Conservation (phyloP, 35 echinoderm and acorn worm species). For the Hemicentrotus pulcherrimus region DNA sequence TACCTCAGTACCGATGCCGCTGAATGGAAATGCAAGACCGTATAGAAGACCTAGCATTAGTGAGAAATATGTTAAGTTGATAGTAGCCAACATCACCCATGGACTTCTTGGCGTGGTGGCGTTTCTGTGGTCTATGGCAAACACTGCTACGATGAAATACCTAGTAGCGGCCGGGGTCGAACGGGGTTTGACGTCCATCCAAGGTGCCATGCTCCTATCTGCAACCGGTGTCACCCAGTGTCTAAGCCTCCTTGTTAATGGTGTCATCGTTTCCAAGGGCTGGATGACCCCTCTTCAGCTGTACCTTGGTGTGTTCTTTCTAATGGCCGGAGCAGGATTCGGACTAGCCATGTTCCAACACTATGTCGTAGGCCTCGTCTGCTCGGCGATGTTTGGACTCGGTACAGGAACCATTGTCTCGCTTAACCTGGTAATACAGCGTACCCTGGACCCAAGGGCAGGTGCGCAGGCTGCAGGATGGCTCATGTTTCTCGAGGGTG, state of each 20-base stretch:
- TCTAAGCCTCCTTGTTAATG: neutral
- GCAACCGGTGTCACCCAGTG: constrained; percentile 16
- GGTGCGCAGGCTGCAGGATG: constrained; percentile 22
- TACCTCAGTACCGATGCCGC: neutral
- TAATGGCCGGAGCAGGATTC: neutral
- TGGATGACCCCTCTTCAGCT: constrained; percentile 22
- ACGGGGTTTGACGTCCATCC: neutral
- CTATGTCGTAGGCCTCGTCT: constrained; percentile 5
- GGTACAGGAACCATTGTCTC: constrained; percentile 3
- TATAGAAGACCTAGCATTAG: neutral
- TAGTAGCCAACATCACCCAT: constrained; percentile 15
- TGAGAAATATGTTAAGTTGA: neutral
- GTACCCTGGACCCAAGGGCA: neutral
- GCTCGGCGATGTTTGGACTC: neutral
- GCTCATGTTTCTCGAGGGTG: constrained; percentile 44
- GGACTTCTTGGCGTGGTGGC: neutral
- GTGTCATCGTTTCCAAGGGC: constrained; percentile 11
- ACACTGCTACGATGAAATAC: constrained; percentile 44
- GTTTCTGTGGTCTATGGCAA: constrained; percentile 7
- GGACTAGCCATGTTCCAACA: constrained; percentile 8
- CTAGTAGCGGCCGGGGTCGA: neutral
- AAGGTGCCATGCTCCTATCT: constrained; percentile 25
- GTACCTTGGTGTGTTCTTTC: constrained; percentile 11
- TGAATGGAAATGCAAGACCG: neutral
- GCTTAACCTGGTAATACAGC: constrained; percentile 33